Evolutionary conservation across 2,888 invertebrate species (phyloP).

Genomic region (Limulus polyphemus): DNA sequence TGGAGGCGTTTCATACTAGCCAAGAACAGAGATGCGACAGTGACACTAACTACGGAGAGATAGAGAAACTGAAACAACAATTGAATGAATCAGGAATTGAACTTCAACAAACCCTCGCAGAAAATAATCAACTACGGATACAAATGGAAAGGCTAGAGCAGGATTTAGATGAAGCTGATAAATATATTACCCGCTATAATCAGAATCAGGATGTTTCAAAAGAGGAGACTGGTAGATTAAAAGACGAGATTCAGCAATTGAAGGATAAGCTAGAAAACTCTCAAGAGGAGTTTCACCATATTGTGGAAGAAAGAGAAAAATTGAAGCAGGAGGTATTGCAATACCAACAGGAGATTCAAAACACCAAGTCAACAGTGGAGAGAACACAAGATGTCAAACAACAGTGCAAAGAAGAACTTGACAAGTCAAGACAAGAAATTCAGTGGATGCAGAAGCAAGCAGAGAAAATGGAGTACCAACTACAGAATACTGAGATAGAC

Average conservation of each 20-base stretch:
- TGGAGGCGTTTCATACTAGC: constrained; percentile 9
- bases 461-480: constrained; percentile 23
- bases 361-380: constrained; percentile 37
- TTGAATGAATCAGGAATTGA: constrained; percentile 28
- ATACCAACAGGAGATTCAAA: constrained; percentile 13
- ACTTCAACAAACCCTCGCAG: constrained; percentile 27
- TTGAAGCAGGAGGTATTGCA: constrained; percentile 27
- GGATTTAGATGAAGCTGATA: constrained; percentile 26
- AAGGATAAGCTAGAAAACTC: constrained; percentile 17
- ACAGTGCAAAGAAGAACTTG: constrained; percentile 24
- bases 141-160: constrained; percentile 28
- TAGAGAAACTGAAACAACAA: constrained; percentile 27
- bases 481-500: constrained; percentile 22
- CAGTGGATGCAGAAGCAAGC: constrained; percentile 21
- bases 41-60: constrained; percentile 18
- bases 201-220: constrained; percentile 16
- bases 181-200: constrained; percentile 12
- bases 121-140: constrained; percentile 29
- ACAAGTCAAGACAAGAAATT: constrained; percentile 39
- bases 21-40: constrained; percentile 11
- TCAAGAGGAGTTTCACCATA: constrained; percentile 30
- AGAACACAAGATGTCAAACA: constrained; percentile 25
- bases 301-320: constrained; percentile 25
- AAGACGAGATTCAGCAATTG: constrained; percentile 13
- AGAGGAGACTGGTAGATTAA: constrained; percentile 13